A percentile compares a stretch with the other conserved stretches of the same genome.
Conservation (phyloP, 2,888 invertebrate species). For the Eueremaeus valkanovi region DNA sequence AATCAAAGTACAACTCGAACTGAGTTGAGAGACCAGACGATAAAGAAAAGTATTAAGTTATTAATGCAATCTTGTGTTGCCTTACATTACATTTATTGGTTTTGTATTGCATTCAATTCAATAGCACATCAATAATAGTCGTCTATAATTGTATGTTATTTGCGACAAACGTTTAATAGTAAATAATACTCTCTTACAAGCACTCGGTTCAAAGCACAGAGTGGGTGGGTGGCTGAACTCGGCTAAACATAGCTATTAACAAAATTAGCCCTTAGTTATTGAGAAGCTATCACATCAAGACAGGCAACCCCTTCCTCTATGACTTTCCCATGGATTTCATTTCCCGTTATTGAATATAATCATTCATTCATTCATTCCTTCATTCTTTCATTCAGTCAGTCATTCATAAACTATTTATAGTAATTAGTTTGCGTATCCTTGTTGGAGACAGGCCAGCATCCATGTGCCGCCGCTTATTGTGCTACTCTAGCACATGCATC, state of each 20-base stretch:
- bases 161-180: no score
- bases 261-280: slow-evolving; percentile 16
- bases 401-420: neutral
- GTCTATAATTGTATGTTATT: neutral
- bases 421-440: slow-evolving; percentile 2
- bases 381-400: slow-evolving; percentile 5
- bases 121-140: neutral
- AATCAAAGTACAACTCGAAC: slow-evolving; percentile 9
- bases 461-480: neutral
- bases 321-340: slow-evolving; percentile 17
- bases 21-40: slow-evolving; percentile 12
- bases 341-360: neutral
- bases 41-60: slow-evolving; percentile 28
- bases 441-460: no score
- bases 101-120: slow-evolving; percentile 9
- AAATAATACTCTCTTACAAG: neutral
- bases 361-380: slow-evolving; percentile 23
- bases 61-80: slow-evolving; percentile 1
- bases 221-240: neutral
- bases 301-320: slow-evolving; percentile 21
- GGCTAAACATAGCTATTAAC: neutral
- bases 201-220: neutral
- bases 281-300: slow-evolving; percentile 26
- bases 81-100: slow-evolving; percentile 15
- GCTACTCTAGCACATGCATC: neutral